Evolutionary conservation across 2,888 invertebrate species (phyloP).

Genomic region (Drosophila kanekoi): DNA sequence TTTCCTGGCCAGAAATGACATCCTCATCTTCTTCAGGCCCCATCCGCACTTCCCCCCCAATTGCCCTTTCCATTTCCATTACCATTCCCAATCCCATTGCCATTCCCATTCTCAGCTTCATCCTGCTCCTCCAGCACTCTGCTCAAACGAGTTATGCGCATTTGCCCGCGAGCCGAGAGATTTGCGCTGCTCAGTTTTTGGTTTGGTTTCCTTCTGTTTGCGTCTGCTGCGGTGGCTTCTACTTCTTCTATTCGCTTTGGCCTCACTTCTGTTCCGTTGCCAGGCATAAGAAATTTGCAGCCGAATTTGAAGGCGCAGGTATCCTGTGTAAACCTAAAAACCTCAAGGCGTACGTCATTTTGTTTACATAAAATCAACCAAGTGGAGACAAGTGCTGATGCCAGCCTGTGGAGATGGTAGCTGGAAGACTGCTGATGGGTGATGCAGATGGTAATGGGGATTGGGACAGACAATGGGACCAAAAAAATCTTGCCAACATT

Average conservation of each 20-base stretch:
- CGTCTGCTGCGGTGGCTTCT: constrained; percentile 2
- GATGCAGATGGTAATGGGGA: constrained; percentile 31
- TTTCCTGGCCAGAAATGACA: constrained; percentile 66
- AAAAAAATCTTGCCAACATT: constrained; percentile 75
- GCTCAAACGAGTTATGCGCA: constrained; percentile 70
- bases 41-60: neutral
- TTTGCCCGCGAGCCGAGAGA: constrained; percentile 68
- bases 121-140: constrained; percentile 15
- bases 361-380: constrained; percentile 73
- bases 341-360: constrained; percentile 74
- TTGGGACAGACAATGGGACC: neutral
- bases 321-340: constrained; percentile 39
- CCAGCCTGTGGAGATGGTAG: constrained; percentile 4
- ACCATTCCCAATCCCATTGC: neutral
- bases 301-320: constrained; percentile 51
- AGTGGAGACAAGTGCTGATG: constrained; percentile 51
- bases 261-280: constrained; percentile 52
- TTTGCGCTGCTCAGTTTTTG: constrained; percentile 62
- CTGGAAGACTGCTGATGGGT: constrained; percentile 1
- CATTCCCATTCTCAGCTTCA: neutral
- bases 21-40: constrained; percentile 29
- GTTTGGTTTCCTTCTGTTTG: constrained; percentile 35
- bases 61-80: neutral
- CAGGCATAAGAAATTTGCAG: constrained; percentile 28
- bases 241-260: constrained; percentile 22